Evolutionary conservation across 2,113 vertebrate species (phyloP).

Genomic region (Gulo gulo): DNA sequence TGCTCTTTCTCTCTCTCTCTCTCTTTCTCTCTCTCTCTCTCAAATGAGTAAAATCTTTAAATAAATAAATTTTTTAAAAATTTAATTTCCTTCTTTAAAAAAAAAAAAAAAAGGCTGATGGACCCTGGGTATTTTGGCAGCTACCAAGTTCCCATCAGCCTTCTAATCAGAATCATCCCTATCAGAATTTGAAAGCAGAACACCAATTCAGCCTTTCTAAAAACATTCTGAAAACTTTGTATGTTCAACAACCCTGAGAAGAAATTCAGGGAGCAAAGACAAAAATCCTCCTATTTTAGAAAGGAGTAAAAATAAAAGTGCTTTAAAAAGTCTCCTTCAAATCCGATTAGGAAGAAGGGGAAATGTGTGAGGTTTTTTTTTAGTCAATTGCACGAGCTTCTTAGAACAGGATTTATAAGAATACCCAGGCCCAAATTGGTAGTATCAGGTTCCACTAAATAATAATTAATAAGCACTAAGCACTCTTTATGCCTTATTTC

Average conservation of each 20-base stretch:
- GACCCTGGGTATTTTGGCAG: not conserved
- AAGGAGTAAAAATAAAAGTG: not conserved
- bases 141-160: not conserved
- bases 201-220: not conserved
- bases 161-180: not conserved
- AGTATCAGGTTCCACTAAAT: not conserved
- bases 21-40: not conserved
- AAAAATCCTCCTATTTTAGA: constrained; percentile 5
- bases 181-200: not conserved
- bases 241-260: not conserved
- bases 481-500: not conserved
- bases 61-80: not conserved
- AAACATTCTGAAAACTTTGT: not conserved
- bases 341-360: not conserved
- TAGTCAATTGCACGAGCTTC: not conserved
- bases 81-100: not conserved
- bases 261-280: not conserved
- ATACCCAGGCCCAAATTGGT: not conserved
- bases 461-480: not conserved
- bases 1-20: not conserved
- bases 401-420: not conserved
- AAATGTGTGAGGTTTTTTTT: not conserved
- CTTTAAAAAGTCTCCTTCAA: not conserved
- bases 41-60: not conserved
- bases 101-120: not conserved